Evolutionary conservation across 2,888 invertebrate species (phyloP), one percentile per base, ranked within the genome.

Genomic region (Ecliptopera silaceata): DNA sequence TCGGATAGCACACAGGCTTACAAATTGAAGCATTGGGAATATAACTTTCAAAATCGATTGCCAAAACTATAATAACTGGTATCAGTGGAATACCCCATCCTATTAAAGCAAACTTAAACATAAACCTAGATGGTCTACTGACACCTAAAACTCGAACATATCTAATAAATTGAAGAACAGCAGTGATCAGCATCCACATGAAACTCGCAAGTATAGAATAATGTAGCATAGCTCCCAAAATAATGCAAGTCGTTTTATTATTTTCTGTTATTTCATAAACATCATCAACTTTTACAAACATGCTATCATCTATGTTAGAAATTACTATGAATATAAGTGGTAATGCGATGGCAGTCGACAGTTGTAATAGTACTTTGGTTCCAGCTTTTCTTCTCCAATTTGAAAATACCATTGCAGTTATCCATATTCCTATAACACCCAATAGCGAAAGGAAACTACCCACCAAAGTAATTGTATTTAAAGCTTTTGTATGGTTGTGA

Each of bases 171-270:
- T 95, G 95, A 53, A 95, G 80, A 45, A 93, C 81, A 1, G 94
- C 95, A 52, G 95, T 93, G 52, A 95, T 93, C 17, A 95, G 78
- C 95, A 95, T 95, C 95, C 95, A 95, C 69, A 92, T 92, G 70
- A 95, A 95, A 60, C 94, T 92, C 1, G 94, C 92, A 42, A 95
- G 79, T 31, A 95, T 92, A 15, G 94, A 93, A 75, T 95, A 95
- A 70, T 95, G 95, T 34, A 95, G 77, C 4, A 93, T 66, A 5
- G 93, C 92, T 3, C 95, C 95, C 11, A 94, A 81, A n/a, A 85
- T 66, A 38, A 94, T 88, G 70, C 95, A 95, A 32, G 84, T 57
- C 17, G 63, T 71, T 66, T 69, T 74, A 69, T 70, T 79, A 48
- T 77, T 49, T 38, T 84, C 70, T 32, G 76, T 65, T 20, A 83